Conservation (phyloP, 30 jellyfish, hydroid and myxozoan species). For the Chironex yamaguchii region DNA sequence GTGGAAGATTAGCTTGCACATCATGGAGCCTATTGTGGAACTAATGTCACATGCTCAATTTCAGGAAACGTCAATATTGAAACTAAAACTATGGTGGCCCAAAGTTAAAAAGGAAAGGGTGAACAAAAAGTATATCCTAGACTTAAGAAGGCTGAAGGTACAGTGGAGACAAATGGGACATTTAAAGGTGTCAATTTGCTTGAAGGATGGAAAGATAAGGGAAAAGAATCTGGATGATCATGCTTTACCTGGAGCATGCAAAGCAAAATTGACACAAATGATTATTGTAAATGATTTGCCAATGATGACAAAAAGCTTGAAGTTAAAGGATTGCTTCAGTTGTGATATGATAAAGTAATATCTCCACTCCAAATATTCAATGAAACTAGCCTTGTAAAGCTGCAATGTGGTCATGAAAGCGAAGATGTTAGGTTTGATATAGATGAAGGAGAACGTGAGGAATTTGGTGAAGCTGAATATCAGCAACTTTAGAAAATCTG, state of each 20-base stretch:
- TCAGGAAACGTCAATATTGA: constrained; percentile 45
- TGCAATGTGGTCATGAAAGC: constrained; percentile 23
- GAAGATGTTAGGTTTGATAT: constrained; percentile 13
- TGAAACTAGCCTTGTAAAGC: constrained; percentile 40
- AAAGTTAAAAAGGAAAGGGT: constrained; percentile 11
- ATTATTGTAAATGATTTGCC: constrained; percentile 35
- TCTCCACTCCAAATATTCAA: constrained; percentile 19
- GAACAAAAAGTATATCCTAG: constrained; percentile 52
- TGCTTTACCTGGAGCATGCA: constrained; percentile 48
- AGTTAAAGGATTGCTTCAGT: constrained; percentile 4
- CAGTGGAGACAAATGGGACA: constrained; percentile 26
- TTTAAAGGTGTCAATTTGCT: constrained; percentile 35
- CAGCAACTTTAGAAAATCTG: constrained; percentile 6
- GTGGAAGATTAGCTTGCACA: constrained; percentile 44
- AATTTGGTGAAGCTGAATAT: constrained; percentile 24
- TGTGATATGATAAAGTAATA: constrained; percentile 16
- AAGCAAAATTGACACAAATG: neutral
- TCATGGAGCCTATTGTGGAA: constrained; percentile 64
- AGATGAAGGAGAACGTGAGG: constrained; percentile 32
- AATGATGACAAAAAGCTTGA: constrained; percentile 6
- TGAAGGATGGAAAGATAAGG: constrained; percentile 57
- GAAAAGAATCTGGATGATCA: neutral
- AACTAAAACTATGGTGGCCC: constrained; percentile 61
- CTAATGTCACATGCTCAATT: constrained; percentile 40
- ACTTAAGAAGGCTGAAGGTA: constrained; percentile 18